phyloP scores from a whole-genome alignment of 2,888 invertebrate genomes.

The Drosophila melanosoma region DNA sequence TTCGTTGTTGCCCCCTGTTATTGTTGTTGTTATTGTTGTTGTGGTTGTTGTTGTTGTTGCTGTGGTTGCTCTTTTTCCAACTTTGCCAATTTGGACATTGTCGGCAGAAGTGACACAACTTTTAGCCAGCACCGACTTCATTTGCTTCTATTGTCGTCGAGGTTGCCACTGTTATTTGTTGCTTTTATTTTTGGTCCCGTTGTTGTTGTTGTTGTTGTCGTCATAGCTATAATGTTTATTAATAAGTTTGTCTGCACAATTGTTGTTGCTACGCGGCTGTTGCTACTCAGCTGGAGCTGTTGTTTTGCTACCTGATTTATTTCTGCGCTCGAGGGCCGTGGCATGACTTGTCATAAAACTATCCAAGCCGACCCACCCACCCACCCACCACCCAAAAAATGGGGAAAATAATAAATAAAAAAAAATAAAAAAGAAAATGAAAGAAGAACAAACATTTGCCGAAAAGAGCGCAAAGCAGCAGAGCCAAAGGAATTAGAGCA shows the following conservation, averaged over 20 bases:
- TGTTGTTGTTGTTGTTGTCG: slow-evolving; percentile 40
- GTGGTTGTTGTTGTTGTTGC: slow-evolving; percentile 14
- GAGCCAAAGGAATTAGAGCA: slow-evolving; percentile 69
- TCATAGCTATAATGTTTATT: slow-evolving; percentile 75
- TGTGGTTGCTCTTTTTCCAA: slow-evolving; percentile 44
- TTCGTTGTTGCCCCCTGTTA: slow-evolving; percentile 29
- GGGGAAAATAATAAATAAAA: slow-evolving; percentile 4
- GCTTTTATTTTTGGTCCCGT: slow-evolving; percentile 21
- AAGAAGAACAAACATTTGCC: slow-evolving; percentile 20
- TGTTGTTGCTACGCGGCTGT: slow-evolving; percentile 62
- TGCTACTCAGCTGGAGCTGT: slow-evolving; percentile 53
- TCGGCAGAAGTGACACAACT: slow-evolving; percentile 62
- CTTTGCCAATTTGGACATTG: slow-evolving; percentile 78
- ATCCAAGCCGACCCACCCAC: neutral
- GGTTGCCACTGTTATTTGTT: slow-evolving; percentile 41
- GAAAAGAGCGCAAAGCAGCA: slow-evolving; percentile 24
- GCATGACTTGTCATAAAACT: slow-evolving; percentile 72
- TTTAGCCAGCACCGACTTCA: slow-evolving; percentile 47
- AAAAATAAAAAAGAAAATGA: slow-evolving; percentile 16
- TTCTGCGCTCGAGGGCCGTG: slow-evolving; percentile 25
- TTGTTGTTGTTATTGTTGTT: slow-evolving; percentile 18
- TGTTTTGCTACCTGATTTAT: slow-evolving; percentile 43
- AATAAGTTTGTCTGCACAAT: slow-evolving; percentile 67
- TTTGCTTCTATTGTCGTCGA: slow-evolving; percentile 50
- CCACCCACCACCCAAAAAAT: slow-evolving; percentile 13